Percentiles rank a stretch among this genome's conserved stretches.
Evolutionary conservation across 2,888 invertebrate genomes (phyloP).

Genomic region (Aphidius colemani): DNA sequence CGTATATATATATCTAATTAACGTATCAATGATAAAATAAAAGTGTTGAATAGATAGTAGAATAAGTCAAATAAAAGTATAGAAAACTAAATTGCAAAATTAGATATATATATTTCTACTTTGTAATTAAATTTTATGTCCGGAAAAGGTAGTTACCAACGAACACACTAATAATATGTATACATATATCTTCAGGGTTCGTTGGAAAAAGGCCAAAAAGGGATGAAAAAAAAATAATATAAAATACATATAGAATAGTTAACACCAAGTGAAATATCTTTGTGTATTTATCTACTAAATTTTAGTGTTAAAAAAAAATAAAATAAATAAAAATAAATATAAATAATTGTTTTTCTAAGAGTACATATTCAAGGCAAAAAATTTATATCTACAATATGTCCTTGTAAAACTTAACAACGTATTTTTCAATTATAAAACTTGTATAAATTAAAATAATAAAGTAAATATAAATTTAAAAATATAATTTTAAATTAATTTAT

Average conservation of each 20-base stretch:
- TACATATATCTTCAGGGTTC: neutral
- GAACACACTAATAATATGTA: slow-evolving; percentile 3
- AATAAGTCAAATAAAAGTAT: slow-evolving; percentile 3
- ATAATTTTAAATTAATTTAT: too few relatives aligned
- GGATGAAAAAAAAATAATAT: neutral
- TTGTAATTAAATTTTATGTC: slow-evolving; percentile 15
- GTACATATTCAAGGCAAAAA: too few relatives aligned
- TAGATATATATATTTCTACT: slow-evolving; percentile 1
- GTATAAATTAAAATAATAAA: too few relatives aligned
- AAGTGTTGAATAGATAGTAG: neutral
- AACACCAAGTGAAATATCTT: too few relatives aligned
- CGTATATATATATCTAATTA: neutral
- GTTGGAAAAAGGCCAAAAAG: neutral
- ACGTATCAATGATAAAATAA: slow-evolving; percentile 13
- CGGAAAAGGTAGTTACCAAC: neutral
- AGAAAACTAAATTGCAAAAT: too few relatives aligned
- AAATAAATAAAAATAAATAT: neutral
- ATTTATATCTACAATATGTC: too few relatives aligned
- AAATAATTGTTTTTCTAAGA: too few relatives aligned
- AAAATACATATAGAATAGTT: neutral
- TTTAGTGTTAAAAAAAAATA: neutral
- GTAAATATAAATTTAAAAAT: too few relatives aligned
- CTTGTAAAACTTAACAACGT: too few relatives aligned
- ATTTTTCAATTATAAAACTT: too few relatives aligned
- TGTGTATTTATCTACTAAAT: neutral